These are phyloP conservation scores for Stomorhina lunata DNA, from an alignment of 2,888 invertebrate species.

Conservation along the genomic window DNA sequence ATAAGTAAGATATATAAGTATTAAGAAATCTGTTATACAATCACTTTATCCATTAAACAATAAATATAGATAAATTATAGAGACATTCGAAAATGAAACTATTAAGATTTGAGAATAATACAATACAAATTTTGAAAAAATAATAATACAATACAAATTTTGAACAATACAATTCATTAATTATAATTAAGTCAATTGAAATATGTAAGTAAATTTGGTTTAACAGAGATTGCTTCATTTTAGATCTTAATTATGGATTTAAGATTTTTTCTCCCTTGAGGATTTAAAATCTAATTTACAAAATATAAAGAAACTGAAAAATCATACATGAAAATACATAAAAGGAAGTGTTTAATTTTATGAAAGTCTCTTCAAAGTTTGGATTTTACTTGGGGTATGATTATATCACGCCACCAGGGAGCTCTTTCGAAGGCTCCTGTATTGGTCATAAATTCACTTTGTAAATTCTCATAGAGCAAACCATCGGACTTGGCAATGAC, in stretches of 20 bases:
- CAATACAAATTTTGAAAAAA: too few species aligned
- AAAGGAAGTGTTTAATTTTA: neutral
- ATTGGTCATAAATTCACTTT: constrained; percentile 86
- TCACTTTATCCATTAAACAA: too few species aligned
- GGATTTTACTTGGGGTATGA: constrained; percentile 76
- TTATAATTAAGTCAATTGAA: neutral
- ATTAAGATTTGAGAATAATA: too few species aligned
- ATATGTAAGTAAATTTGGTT: neutral
- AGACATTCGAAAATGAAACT: too few species aligned
- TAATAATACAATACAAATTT: neutral
- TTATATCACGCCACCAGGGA: constrained; percentile 86
- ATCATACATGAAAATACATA: neutral
- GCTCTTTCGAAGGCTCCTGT: constrained; percentile 86
- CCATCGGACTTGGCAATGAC: constrained; percentile 92
- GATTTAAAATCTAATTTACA: neutral
- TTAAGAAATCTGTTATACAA: too few species aligned
- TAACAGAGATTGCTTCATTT: neutral
- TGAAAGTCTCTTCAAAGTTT: constrained; percentile 72
- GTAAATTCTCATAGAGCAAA: constrained; percentile 84
- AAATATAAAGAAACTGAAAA: neutral
- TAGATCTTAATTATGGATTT: too few species aligned
- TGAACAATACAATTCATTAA: neutral
- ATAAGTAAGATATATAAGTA: too few species aligned
- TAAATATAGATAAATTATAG: too few species aligned
- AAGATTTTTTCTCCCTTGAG: neutral